These are phyloP conservation scores for Apodemus sylvaticus DNA, from an alignment of 2,113 vertebrate genomes.

Conservation along the genomic window DNA sequence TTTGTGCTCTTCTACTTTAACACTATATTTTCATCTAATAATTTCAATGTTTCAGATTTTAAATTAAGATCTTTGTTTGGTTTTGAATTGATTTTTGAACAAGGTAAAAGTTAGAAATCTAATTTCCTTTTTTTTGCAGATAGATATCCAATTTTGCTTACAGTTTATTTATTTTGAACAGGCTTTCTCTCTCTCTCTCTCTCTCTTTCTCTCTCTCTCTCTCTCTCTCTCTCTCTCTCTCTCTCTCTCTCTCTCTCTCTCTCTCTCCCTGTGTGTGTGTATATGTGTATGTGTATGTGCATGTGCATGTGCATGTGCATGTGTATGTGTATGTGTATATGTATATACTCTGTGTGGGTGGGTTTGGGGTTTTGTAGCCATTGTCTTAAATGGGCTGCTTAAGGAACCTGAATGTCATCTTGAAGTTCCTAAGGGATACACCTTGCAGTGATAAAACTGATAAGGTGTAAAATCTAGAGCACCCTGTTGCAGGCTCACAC, in stretches of 20 bases:
- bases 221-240: no score
- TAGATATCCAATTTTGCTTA: neutral
- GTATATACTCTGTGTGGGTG: neutral
- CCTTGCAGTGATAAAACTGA: neutral
- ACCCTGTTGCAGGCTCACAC: neutral
- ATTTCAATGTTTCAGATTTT: neutral
- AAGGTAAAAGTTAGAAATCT: neutral
- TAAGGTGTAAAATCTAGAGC: neutral
- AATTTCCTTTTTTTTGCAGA: neutral
- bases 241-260: no score
- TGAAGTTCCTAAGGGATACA: neutral
- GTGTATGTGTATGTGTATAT: no score
- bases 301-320: no score
- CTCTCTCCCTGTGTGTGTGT: no score
- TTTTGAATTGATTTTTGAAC: neutral
- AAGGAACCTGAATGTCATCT: neutral
- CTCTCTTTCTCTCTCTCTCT: no score
- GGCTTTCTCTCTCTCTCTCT: no score
- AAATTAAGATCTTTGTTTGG: neutral
- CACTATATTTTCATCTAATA: neutral
- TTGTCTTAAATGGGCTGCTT: neutral
- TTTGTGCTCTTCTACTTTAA: neutral
- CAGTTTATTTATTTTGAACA: neutral
- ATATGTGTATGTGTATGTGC: no score
- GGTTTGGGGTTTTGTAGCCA: neutral